These are phyloP conservation scores for Nannospalax galili DNA, from an alignment of 2,113 vertebrate genomes.

Conservation along the genomic window DNA sequence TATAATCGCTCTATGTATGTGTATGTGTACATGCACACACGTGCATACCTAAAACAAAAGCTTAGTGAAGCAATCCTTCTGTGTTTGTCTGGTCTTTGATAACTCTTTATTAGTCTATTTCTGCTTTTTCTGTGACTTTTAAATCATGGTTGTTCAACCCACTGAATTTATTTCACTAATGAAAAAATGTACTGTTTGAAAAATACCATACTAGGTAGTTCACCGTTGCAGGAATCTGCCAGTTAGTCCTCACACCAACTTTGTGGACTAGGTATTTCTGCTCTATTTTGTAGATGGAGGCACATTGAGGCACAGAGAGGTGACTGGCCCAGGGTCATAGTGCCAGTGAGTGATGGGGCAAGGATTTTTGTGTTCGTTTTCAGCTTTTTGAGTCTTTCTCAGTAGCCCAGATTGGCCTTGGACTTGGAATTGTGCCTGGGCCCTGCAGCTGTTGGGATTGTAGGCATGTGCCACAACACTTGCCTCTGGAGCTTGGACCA, in stretches of 20 bases:
- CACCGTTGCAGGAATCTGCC: not conserved
- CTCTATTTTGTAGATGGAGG: not conserved
- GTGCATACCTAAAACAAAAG: not conserved
- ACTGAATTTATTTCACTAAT: conserved; percentile 9
- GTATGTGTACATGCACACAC: not conserved
- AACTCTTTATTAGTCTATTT: not conserved
- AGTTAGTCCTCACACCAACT: not conserved
- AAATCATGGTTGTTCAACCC: not conserved
- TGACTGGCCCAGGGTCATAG: not conserved
- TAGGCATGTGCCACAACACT: not conserved
- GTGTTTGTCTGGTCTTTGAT: not conserved
- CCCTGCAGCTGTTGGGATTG: not conserved
- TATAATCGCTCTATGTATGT: not conserved
- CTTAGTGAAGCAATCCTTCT: not conserved
- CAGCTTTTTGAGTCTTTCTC: not conserved
- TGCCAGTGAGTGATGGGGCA: not conserved
- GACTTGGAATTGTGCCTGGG: not conserved
- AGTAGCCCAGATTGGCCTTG: not conserved
- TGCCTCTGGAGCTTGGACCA: not conserved
- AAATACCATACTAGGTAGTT: not conserved
- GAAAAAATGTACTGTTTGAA: conserved; percentile 15
- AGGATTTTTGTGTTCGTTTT: not conserved
- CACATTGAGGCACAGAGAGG: not conserved
- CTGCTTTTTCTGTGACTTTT: not conserved
- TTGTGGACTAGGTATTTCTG: not conserved